Evolutionary conservation across 2,113 vertebrate species (phyloP).

Genomic region (Egretta garzetta): DNA sequence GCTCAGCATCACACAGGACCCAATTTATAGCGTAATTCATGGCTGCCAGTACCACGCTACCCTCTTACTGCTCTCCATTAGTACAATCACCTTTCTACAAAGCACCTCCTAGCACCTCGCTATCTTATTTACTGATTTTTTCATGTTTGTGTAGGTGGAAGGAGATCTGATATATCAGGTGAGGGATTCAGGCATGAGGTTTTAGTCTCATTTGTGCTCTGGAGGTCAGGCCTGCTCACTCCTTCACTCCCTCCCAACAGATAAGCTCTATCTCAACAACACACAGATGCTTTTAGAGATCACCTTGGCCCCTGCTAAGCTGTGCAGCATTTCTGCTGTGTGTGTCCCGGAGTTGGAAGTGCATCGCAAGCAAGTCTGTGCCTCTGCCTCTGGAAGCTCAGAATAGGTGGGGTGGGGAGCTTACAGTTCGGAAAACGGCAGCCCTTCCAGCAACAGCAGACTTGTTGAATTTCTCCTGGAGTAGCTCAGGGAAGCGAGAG

Average conservation of each 20-base stretch:
- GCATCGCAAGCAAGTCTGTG: neutral
- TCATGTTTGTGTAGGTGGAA: neutral
- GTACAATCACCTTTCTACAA: neutral
- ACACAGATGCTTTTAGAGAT: conserved; percentile 31
- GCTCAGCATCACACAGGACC: conserved; percentile 37
- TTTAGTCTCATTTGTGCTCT: conserved; percentile 9
- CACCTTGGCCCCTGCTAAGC: neutral
- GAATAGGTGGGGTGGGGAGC: neutral
- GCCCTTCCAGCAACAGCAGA: neutral
- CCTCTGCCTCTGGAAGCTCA: neutral
- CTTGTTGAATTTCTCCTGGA: neutral
- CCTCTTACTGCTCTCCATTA: neutral
- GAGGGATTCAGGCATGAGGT: neutral
- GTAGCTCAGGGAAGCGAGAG: neutral
- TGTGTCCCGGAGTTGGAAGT: neutral
- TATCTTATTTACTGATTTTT: neutral
- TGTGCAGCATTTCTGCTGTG: neutral
- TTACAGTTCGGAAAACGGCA: neutral
- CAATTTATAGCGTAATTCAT: neutral
- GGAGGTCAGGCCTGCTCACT: neutral
- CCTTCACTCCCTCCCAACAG: neutral
- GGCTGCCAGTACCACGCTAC: neutral
- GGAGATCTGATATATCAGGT: neutral
- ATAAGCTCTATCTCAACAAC: conserved; percentile 22
- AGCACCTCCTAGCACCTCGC: neutral